Conservation (phyloP, 2,888 invertebrate species). For the Noctua comes region DNA sequence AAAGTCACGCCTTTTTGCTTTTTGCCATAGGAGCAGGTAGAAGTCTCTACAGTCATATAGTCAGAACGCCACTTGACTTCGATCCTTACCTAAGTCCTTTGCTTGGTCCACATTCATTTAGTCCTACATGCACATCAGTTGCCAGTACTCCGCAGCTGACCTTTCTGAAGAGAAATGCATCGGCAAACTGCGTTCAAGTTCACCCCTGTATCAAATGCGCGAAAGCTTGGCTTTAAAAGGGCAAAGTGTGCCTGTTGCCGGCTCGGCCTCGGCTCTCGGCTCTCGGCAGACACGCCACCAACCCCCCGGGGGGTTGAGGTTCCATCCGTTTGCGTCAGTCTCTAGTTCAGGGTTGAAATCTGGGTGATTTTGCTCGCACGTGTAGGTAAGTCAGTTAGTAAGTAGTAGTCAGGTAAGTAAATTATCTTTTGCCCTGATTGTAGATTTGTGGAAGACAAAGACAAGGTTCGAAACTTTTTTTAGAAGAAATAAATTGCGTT, state of each 20-base stretch:
- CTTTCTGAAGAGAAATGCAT: background rate
- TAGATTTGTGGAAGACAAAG: background rate
- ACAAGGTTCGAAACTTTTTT: background rate
- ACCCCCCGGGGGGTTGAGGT: slow-evolving; percentile 21
- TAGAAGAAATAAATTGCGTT: background rate
- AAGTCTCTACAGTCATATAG: too few species aligned
- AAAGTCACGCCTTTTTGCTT: background rate
- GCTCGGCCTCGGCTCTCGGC: background rate
- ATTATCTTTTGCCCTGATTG: background rate
- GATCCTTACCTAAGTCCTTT: too few species aligned
- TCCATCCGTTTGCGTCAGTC: slow-evolving; percentile 38
- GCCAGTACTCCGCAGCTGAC: background rate
- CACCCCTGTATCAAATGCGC: background rate
- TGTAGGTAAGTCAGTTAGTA: slow-evolving; percentile 20
- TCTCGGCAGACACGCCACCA: background rate
- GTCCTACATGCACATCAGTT: background rate
- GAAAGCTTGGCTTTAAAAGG: background rate
- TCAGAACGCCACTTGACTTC: too few species aligned
- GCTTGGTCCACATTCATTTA: background rate
- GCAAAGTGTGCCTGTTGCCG: slow-evolving; percentile 17
- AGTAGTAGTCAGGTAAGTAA: too few species aligned
- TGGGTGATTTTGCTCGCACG: slow-evolving; percentile 27
- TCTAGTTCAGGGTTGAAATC: slow-evolving; percentile 42
- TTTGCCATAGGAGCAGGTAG: background rate
- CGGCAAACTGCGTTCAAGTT: slow-evolving; percentile 26